Percentiles rank a stretch among this genome's conserved stretches.
Conservation (phyloP, 2,113 vertebrate genomes). For the Apodemus sylvaticus region DNA sequence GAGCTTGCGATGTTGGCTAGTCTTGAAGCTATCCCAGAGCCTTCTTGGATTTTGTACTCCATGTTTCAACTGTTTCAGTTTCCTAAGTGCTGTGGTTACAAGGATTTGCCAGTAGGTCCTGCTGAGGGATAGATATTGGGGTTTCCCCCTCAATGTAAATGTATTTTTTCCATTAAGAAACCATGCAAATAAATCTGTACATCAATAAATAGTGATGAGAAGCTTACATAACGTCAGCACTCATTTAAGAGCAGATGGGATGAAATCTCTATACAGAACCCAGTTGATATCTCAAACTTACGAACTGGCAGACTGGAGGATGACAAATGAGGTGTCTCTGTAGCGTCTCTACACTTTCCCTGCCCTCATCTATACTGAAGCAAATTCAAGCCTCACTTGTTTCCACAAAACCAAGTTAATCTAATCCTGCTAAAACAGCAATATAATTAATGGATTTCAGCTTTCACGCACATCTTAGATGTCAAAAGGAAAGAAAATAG, state of each 20-base stretch:
- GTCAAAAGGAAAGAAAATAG: not conserved
- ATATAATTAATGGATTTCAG: slow-evolving; percentile 1
- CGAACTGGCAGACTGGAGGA: not conserved
- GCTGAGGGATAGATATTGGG: not conserved
- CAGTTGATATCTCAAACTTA: not conserved
- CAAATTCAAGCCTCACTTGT: not conserved
- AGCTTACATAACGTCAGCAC: not conserved
- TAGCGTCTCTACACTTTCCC: not conserved
- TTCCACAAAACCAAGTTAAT: slow-evolving; percentile 45
- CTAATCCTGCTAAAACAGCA: not conserved
- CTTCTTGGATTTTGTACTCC: not conserved
- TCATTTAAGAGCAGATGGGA: not conserved
- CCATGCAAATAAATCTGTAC: not conserved
- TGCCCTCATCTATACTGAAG: not conserved
- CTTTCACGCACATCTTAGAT: slow-evolving; percentile 19
- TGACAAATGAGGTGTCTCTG: not conserved
- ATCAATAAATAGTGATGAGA: not conserved
- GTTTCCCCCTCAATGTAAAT: not conserved
- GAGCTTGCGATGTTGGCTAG: not conserved
- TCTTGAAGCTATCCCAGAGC: not conserved
- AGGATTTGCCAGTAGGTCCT: no score
- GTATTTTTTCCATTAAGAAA: not conserved
- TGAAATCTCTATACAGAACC: slow-evolving; percentile 47
- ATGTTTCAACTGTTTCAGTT: not conserved
- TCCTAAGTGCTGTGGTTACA: not conserved